Conservation (phyloP, 2,797 vertebrate species). For the Uromys caudimaculatus region DNA sequence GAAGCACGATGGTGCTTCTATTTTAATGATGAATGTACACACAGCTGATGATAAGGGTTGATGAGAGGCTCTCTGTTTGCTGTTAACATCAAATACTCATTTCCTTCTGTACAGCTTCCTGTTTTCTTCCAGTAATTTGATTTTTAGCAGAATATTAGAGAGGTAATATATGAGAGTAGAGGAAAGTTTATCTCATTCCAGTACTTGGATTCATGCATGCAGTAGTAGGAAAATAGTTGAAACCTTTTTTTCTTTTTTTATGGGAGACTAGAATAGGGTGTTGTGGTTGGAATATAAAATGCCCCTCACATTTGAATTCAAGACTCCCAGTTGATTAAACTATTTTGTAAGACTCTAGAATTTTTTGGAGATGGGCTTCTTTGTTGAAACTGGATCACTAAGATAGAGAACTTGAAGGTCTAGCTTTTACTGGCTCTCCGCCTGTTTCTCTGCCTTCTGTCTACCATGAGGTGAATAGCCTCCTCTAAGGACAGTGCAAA, state of each 20-base stretch:
- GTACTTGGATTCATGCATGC: background rate
- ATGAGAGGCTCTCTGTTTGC: constrained; percentile 40
- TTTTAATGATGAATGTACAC: constrained; percentile 15
- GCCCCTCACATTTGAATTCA: background rate
- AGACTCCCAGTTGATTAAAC: background rate
- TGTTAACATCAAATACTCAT: background rate
- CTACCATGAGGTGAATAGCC: background rate
- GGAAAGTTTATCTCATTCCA: background rate
- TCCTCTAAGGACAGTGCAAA: rapidly evolving
- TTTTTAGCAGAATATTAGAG: background rate
- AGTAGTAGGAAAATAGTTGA: background rate
- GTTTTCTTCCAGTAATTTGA: background rate
- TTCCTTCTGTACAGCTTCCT: constrained; percentile 15
- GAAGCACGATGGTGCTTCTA: background rate
- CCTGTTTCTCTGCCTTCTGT: background rate
- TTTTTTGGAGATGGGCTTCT: background rate
- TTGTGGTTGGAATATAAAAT: background rate
- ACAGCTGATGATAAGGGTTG: constrained; percentile 19
- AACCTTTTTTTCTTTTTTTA: background rate
- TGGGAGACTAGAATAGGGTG: background rate
- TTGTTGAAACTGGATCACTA: background rate
- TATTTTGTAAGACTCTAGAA: background rate
- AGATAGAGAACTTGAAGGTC: background rate
- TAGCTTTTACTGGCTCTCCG: background rate
- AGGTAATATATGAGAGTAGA: background rate